Base-by-base conservation (phyloP, 2,888 invertebrate species). In the Taphrorychus bicolor region DNA sequence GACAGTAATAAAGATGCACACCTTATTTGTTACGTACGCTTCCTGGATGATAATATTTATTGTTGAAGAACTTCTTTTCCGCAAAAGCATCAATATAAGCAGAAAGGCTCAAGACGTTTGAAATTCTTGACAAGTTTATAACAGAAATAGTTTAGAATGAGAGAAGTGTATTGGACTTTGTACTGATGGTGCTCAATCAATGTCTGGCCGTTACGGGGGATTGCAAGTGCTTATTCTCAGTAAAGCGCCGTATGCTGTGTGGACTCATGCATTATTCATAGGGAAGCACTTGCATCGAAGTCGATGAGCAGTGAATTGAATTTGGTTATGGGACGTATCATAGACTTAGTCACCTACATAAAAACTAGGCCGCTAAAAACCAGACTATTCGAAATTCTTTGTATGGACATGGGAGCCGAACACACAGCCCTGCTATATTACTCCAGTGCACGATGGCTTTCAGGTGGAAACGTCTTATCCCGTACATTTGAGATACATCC, bases 101-200 rank as follows among this genome's bases (percentile, higher is more conserved):
- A 57, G 22, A 16, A 64, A 56, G 18, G 64, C 57, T 49, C 42
- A 42, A 53, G 60, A 69, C 32, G 51, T 69, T 73, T 67, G 59
- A 70, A 64, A 72, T 71, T 59, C 59, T 67, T 57, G 64, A 73
- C 59, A 72, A 54, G 54, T 70, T 72, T 52, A 62, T 70, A 41
- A 22, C 64, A 56, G 48, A 59, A 66, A 70, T 64, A 32, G 62
- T 61, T 63, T 73, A 53, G 66, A 70, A 59, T 48, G 56, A 48
- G 23, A 32, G 57, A 69, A 69, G 9, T 65, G 64, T 40, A 52
- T 64, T 41, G 59, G 41, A 7, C 21, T 58, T 21, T 58, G 59
- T 59, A 68, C 53, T 64, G 68, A 58, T 59, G n/a, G 54, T 61
- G 57, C 65, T 63, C 57, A 17, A 18, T 49, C 32, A 14, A 60